Conservation (phyloP, 2,888 invertebrate genomes). For the Harpalus rubripes region DNA sequence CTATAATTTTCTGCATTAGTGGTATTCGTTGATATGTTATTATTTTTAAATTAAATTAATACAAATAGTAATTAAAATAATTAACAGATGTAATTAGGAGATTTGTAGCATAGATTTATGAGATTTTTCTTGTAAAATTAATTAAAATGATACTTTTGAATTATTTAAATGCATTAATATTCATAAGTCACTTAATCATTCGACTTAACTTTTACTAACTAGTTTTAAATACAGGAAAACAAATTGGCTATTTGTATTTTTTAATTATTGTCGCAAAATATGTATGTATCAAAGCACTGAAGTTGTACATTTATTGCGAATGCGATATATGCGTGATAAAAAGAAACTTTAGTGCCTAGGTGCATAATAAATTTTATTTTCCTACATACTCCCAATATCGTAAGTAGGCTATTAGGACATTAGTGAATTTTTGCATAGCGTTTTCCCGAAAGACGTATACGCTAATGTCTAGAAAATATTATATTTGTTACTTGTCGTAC, state of each 20-base stretch:
- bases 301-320: too few species aligned
- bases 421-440: too few species aligned
- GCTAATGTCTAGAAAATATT: too few species aligned
- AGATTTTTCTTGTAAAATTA: constrained; percentile 55
- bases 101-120: constrained; percentile 38
- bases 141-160: constrained; percentile 45
- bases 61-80: constrained; percentile 64
- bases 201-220: constrained; percentile 11
- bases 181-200: constrained; percentile 40
- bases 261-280: not conserved
- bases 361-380: too few species aligned
- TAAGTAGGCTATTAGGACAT: too few species aligned
- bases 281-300: too few species aligned
- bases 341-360: too few species aligned
- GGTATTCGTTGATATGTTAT: constrained; percentile 62
- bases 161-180: constrained; percentile 44
- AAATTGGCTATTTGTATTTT: not conserved
- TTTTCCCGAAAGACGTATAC: too few species aligned
- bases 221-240: not conserved
- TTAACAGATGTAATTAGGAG: constrained; percentile 56
- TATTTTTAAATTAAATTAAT: constrained; percentile 67
- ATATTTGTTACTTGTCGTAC: too few species aligned
- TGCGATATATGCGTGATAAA: too few species aligned
- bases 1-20: constrained; percentile 63
- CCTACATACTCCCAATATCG: too few species aligned